Evolutionary conservation across 1,140 invertebrate genomes (phyloP), one percentile per base, ranked within the genome.

Genomic region (Littorina saxatilis): DNA sequence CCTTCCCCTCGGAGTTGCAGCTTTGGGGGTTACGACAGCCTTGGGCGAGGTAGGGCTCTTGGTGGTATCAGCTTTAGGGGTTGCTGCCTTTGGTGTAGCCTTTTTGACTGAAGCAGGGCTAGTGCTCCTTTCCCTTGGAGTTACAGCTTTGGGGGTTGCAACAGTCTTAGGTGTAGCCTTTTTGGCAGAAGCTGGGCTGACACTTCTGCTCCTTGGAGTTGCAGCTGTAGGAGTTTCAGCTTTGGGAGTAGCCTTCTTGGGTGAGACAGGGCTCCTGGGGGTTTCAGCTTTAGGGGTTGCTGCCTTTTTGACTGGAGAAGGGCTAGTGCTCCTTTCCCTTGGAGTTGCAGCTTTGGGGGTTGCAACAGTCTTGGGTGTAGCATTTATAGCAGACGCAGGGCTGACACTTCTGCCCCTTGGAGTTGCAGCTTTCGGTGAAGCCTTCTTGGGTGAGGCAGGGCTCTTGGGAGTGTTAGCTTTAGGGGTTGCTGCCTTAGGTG

Each of bases 241-340:
- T 37, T 55, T 80, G 29, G 52, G 73, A 9, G 84, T 79, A 47
- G 63, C 39, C 13, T 68, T 68, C 32, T 37, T 68, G 5, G 66
- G 7, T 23, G 47, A 43, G 32, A 32, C 68, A n/a, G n/a, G n/a
- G n/a, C n/a, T n/a, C 0, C 55, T 29, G 17, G 50, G 7, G 11
- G 70, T 1, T 43, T n/a, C 50, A 27, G 74, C 32, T 20, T 15
- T 35, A 15, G 20, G 37, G 40, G 55, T 47, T 76, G 47, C 43
- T 50, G 58, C 23, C 37, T 27, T 50, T 43, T 39, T 23, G 7
- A n/a, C 70, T n/a, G n/a, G n/a, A n/a, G n/a, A n/a, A 27, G 70
- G 70, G 40, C 70, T 73, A 15, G 40, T n/a, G 50, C 70, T 50
- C 23, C 70, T 73, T 39, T 23, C 43, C n/a, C 68, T 40, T 23